phyloP scores from a whole-genome alignment of 2,113 vertebrate genomes.

The Protobothrops flavoviridis region DNA sequence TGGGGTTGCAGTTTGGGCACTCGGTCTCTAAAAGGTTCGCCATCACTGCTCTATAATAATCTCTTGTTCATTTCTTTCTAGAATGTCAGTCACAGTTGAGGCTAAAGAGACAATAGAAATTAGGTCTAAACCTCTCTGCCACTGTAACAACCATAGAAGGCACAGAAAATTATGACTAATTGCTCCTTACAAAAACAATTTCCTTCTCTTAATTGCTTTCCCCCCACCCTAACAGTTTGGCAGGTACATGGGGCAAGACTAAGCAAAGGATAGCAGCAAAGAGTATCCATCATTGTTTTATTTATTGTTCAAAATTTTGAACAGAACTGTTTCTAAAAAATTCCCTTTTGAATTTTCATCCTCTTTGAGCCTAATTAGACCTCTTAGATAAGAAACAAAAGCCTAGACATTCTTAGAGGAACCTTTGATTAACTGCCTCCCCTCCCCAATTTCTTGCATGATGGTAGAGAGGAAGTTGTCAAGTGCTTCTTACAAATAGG shows the following conservation, averaged over 20 bases:
- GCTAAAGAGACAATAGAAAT: neutral
- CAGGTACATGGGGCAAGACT: neutral
- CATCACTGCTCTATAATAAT: neutral
- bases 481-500: neutral
- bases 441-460: neutral
- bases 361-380: neutral
- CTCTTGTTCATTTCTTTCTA: neutral
- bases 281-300: neutral
- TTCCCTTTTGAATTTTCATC: neutral
- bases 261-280: neutral
- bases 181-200: neutral
- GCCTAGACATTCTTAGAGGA: neutral
- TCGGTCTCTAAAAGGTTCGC: no score
- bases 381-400: neutral
- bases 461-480: neutral
- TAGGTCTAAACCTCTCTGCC: neutral
- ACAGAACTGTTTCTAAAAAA: no score
- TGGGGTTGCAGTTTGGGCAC: no score
- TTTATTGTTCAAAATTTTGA: neutral
- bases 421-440: neutral
- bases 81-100: neutral
- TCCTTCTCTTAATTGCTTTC: neutral
- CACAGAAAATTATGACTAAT: neutral
- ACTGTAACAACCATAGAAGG: neutral
- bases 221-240: neutral